These are phyloP conservation scores for Alviniconcha marisindica DNA, from an alignment of 1,140 invertebrate species.

Conservation along the genomic window DNA sequence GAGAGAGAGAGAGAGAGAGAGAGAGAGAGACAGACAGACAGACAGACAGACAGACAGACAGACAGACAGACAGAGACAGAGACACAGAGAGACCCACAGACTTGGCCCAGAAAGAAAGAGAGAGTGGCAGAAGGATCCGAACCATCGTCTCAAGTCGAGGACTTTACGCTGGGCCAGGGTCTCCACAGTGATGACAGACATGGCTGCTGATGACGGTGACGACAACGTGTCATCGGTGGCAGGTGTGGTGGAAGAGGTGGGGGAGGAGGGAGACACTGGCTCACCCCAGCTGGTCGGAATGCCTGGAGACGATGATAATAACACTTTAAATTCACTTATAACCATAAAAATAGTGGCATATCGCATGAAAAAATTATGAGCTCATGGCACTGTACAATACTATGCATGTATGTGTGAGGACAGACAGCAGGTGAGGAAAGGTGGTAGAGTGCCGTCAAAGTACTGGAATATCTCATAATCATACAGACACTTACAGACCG, in stretches of 20 bases:
- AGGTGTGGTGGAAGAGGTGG: background rate
- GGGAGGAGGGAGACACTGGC: background rate
- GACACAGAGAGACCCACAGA: constrained; percentile 4
- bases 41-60: background rate
- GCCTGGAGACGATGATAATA: no score
- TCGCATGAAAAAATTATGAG: no score
- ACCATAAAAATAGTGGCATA: no score
- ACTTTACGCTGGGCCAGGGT: background rate
- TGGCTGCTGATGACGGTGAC: background rate
- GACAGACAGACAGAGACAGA: background rate
- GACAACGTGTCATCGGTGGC: background rate
- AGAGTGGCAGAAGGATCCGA: no score
- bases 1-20: background rate
- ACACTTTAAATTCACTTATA: no score
- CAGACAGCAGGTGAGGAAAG: no score
- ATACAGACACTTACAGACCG: no score
- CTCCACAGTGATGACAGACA: background rate
- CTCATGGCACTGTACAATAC: no score
- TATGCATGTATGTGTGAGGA: no score
- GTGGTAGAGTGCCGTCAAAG: no score
- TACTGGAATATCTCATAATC: no score
- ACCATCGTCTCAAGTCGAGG: constrained; percentile 25
- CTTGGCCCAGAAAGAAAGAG: no score
- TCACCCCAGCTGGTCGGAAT: background rate
- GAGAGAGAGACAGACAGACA: background rate